These are phyloP conservation scores for Cygnus olor DNA, from an alignment of 2,797 vertebrate genomes.

Conservation along the genomic window DNA sequence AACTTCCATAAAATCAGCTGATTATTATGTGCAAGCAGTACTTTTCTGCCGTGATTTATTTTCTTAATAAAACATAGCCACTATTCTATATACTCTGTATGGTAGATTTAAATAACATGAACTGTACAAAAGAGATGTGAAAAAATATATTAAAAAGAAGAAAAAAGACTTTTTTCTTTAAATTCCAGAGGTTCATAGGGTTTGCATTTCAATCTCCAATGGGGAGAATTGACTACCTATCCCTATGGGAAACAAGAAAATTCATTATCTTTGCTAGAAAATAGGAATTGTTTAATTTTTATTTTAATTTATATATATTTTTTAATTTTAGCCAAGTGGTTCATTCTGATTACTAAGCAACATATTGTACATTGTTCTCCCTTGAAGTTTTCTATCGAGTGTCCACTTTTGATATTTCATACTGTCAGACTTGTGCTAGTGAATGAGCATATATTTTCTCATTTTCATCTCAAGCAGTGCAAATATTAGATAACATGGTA, in stretches of 20 bases:
- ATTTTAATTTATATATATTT: conserved; percentile 23
- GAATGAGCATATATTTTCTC: neutral
- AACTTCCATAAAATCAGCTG: conserved; percentile 38
- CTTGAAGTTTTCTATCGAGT: neutral
- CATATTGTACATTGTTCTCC: neutral
- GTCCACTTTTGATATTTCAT: neutral
- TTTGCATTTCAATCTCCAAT: conserved; percentile 67
- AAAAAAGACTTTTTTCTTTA: conserved; percentile 43
- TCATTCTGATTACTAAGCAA: conserved; percentile 48
- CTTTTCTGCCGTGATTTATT: conserved; percentile 61
- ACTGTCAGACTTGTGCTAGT: neutral
- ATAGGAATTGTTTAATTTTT: conserved; percentile 40
- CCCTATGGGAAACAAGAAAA: conserved; percentile 37
- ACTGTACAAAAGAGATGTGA: neutral
- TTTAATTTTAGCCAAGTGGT: conserved; percentile 48
- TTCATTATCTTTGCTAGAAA: conserved; percentile 65
- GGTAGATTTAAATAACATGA: conserved; percentile 59
- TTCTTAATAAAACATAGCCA: conserved; percentile 60
- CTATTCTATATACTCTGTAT: conserved; percentile 33
- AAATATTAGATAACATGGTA: neutral
- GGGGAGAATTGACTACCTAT: conserved; percentile 47
- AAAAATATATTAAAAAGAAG: neutral
- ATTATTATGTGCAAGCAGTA: conserved; percentile 4
- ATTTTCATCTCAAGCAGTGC: conserved; percentile 1
- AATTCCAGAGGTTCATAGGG: conserved; percentile 10